Evolutionary conservation across 2,113 vertebrate species (phyloP).

Genomic region (Aythya baeri): DNA sequence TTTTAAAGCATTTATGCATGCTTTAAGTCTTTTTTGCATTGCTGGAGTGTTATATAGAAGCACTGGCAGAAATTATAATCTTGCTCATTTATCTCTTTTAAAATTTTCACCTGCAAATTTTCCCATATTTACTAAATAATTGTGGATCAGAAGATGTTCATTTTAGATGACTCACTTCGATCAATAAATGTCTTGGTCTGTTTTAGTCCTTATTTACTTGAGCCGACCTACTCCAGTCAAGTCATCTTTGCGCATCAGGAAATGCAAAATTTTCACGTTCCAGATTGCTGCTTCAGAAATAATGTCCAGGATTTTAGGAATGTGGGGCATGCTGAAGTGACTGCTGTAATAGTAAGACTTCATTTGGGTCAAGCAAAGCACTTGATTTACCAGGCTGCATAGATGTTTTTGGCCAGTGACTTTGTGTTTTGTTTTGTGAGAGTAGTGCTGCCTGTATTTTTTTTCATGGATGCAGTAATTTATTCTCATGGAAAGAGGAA

Average conservation of each 20-base stretch:
- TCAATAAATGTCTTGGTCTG: background rate
- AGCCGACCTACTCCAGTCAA: background rate
- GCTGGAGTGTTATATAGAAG: background rate
- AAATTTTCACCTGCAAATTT: background rate
- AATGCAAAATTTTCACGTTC: background rate
- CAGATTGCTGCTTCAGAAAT: background rate
- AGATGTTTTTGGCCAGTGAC: background rate
- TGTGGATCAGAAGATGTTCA: background rate
- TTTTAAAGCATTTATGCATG: background rate
- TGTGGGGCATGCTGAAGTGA: background rate
- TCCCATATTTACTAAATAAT: background rate
- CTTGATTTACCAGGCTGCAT: background rate
- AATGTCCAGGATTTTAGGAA: background rate
- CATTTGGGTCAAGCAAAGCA: background rate
- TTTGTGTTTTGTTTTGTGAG: background rate
- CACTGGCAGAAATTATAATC: background rate
- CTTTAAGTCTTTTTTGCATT: background rate
- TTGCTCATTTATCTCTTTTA: background rate
- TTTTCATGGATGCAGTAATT: background rate
- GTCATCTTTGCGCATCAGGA: background rate
- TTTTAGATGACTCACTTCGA: background rate
- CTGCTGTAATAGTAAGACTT: background rate
- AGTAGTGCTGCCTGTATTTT: background rate
- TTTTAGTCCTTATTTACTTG: background rate
- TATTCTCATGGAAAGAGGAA: background rate